Conservation (phyloP, 2,888 invertebrate genomes). For the Oscheius onirici region DNA sequence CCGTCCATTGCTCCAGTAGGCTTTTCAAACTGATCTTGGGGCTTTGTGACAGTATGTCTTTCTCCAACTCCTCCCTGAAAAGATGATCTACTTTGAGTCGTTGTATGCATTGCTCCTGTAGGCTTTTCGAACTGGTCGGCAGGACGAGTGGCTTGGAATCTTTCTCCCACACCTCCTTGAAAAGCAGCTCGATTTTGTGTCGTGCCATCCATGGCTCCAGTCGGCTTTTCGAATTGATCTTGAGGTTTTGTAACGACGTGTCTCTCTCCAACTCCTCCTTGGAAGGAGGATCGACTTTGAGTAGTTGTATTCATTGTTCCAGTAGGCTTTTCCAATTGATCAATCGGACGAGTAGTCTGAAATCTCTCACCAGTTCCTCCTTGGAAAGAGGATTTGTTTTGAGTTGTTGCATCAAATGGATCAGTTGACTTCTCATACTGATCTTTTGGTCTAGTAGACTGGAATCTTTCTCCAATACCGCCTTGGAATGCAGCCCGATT, state of each 20-base stretch:
- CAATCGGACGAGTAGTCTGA: background rate
- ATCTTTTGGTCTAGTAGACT: background rate
- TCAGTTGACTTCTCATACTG: background rate
- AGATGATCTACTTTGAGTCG: background rate
- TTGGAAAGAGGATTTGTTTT: background rate
- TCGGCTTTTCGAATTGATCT: background rate
- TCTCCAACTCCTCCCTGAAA: background rate
- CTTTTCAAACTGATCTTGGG: background rate
- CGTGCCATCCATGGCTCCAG: background rate
- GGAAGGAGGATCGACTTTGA: background rate
- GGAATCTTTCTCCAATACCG: background rate
- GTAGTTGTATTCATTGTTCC: no score
- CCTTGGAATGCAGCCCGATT: background rate
- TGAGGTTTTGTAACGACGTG: background rate
- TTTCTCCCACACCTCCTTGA: background rate
- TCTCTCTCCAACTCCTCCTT: conserved; percentile 4
- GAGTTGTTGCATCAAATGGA: background rate
- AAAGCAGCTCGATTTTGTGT: background rate
- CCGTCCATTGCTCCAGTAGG: no score
- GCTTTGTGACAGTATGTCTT: background rate
- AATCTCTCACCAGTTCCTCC: background rate
- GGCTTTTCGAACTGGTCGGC: background rate
- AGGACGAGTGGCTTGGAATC: background rate
- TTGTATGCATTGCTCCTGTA: background rate
- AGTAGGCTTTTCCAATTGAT: background rate